A percentile compares a stretch with the other conserved stretches of the same genome.
Conservation (phyloP, 2,888 invertebrate genomes). For the Ceramica pisi region DNA sequence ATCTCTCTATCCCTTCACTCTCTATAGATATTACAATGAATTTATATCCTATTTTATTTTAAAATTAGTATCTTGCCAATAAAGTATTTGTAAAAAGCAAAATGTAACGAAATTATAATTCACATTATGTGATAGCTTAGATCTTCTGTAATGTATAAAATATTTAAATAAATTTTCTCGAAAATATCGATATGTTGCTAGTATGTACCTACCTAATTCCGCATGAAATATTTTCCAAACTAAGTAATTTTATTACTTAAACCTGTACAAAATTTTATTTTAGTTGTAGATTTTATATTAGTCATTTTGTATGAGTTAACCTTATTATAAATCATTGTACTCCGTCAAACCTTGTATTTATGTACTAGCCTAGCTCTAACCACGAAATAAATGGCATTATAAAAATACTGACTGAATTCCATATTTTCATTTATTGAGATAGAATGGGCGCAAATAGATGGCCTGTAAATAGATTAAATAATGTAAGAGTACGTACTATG, state of each 20-base stretch:
- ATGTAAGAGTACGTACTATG: slow-evolving; percentile 13
- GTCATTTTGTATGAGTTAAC: slow-evolving; percentile 85
- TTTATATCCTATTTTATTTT: slow-evolving; percentile 81
- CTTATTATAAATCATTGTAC: slow-evolving; percentile 81
- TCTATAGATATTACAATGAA: slow-evolving; percentile 85
- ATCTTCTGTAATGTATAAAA: slow-evolving; percentile 84
- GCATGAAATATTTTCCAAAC: slow-evolving; percentile 67
- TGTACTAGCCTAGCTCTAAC: slow-evolving; percentile 87
- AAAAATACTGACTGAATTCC: slow-evolving; percentile 64
- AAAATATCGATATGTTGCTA: slow-evolving; percentile 78
- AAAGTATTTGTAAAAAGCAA: slow-evolving; percentile 85
- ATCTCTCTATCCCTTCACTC: slow-evolving; percentile 88
- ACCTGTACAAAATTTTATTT: slow-evolving; percentile 86
- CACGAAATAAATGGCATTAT: slow-evolving; percentile 88
- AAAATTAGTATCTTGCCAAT: slow-evolving; percentile 88
- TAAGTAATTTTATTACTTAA: slow-evolving; percentile 71
- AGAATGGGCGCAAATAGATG: slow-evolving; percentile 21
- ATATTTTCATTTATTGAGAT: slow-evolving; percentile 32
- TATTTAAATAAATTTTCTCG: slow-evolving; percentile 74
- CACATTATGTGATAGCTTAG: slow-evolving; percentile 88
- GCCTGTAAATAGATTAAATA: slow-evolving; percentile 25
- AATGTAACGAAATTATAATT: slow-evolving; percentile 81
- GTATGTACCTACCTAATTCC: slow-evolving; percentile 77
- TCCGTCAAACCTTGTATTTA: slow-evolving; percentile 82
- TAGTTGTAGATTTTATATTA: slow-evolving; percentile 80